Conservation (phyloP, 2,888 invertebrate species). For the Didymodactylos carnosus region DNA sequence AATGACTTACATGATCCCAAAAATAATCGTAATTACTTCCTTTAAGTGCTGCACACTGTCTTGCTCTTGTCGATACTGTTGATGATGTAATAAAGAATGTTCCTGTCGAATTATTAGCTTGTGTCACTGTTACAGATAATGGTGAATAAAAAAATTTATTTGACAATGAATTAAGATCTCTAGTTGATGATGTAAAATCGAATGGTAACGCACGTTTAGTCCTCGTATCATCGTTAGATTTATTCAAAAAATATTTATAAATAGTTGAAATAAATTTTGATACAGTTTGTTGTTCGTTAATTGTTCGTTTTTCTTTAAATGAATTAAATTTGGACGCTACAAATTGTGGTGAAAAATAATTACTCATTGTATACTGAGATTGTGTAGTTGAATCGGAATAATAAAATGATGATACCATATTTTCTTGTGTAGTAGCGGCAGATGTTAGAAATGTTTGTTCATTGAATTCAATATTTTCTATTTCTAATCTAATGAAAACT, state of each 20-base stretch:
- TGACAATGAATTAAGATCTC: not conserved
- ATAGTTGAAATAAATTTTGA: not conserved
- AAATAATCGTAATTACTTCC: constrained; percentile 8
- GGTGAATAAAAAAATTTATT: not conserved
- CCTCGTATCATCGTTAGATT: no score
- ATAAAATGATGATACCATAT: not conserved
- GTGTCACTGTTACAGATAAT: not conserved
- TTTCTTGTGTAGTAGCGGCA: not conserved
- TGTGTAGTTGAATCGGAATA: not conserved
- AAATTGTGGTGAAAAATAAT: no score
- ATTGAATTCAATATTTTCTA: not conserved
- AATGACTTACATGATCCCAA: constrained; percentile 2
- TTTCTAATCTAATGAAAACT: constrained; percentile 1
- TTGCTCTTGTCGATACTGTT: not conserved
- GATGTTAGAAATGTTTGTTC: not conserved
- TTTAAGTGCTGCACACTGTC: not conserved
- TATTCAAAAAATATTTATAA: not conserved
- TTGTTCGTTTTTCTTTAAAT: not conserved
- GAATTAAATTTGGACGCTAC: not conserved
- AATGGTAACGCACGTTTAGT: no score
- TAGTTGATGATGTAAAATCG: not conserved
- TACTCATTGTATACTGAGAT: not conserved
- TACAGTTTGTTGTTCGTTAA: no score
- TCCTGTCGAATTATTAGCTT: not conserved
- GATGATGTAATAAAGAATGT: not conserved